Base-by-base conservation (phyloP, 2,797 vertebrate species). In the Semaprochilodus insignis region DNA sequence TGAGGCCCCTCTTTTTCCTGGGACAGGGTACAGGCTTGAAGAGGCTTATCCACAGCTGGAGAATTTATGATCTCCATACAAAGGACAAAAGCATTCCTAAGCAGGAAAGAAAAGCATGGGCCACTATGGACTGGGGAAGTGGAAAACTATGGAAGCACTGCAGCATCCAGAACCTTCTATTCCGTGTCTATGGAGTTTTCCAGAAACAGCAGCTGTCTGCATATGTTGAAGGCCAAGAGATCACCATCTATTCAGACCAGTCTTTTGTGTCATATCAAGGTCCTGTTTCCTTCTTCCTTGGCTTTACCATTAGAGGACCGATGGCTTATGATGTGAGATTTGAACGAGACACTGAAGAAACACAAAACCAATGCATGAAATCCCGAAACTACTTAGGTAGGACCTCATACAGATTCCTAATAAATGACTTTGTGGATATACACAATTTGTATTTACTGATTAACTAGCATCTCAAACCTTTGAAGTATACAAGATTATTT, bases 1-100 rank as follows among this genome's bases (percentile, higher is more conserved):
- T 85, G 36, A 15, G 44, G 7, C 81, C 84, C 4, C 40, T 83
- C n/a, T 83, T 83, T 48, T 79, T 79, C 77, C 57, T 60, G 0
- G 77, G 65, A 59, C 54, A 80, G 54, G 23, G 59, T 17, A 25
- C 54, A 65, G 57, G 84, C 2, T 51, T 71, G 55, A 10, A 48
- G n/a, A 71, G 72, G 36, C 55, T 83, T n/a, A 7, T 80, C 21
- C 81, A 73, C 55, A 69, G 59, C 60, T 81, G 71, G 51, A 81
- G 67, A 44, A 16, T 27, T 17, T 3, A 23, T 14, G 10, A 17
- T 63, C 34, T 21, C n/a, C 13, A 25, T 31, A 66, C 15, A 54
- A 19, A 14, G 55, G 34, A 40, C 36, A 60, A 27, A 54, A 67
- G 17, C 52, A 54, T 3, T 51, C 8, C 23, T 16, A 27, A 31